Evolutionary conservation across 1,140 invertebrate species (phyloP), one percentile per base, ranked within the genome.

Genomic region (Cepaea nemoralis): DNA sequence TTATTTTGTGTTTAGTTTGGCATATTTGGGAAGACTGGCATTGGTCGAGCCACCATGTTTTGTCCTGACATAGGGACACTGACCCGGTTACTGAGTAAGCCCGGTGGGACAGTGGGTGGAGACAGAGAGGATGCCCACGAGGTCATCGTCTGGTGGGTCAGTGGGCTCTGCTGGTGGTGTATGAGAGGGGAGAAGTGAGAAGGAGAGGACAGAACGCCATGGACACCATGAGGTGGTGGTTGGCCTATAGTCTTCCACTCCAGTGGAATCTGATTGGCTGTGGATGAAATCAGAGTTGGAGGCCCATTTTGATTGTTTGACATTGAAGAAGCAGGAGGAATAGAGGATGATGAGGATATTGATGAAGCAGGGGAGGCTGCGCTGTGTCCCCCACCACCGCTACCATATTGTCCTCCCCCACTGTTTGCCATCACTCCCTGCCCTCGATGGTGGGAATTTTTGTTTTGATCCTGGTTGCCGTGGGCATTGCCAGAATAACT

Each of bases 21-120:
- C 48, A 83, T 80, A 24, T 80, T 80, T 12, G 83, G 83, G 76
- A 83, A 83, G 45, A 83, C 83, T 35, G 83, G 83, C 45, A 83
- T 80, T 8, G 83, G 83, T n/a, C 83, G 69, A 24, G 83, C 83
- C 37, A 83, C 80, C 69, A 83, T 81, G 55, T 80, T 79, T 22
- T 80, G 78, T 24, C 55, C 78, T 12, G 67, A 8, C 78, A 80
- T 80, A 12, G 31, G 45, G n/a, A 80, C 69, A 16, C 37, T 67
- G 33, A 80, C 78, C 24, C 78, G 31, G 27, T 80, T 70, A 33
- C 55, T 67, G 31, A 80, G 69, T 22, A 80, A 48, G 31, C 78
- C 78, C 35, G 78, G 78, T 14, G 69, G 67, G 24, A 70, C 78
- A 71, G 83, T 67, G 16, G 83, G 76, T n/a, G 77, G 83, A 0